These are phyloP conservation scores for Ascidia mentula DNA, from an alignment of 23 tunicate species.

Conservation along the genomic window DNA sequence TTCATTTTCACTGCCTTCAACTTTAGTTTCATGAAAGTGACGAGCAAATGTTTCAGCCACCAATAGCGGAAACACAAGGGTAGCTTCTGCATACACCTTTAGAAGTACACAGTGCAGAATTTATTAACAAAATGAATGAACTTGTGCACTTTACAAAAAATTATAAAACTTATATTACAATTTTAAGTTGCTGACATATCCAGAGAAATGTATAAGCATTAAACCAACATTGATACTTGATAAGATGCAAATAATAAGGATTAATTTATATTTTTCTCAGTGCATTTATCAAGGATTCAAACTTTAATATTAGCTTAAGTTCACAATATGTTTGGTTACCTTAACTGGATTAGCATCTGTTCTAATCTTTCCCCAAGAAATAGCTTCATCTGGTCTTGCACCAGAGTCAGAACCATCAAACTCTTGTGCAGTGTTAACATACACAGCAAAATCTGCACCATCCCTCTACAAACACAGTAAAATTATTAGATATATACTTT, in stretches of 20 bases:
- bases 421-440: constrained; percentile 94
- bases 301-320: too few species aligned
- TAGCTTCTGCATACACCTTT: constrained; percentile 86
- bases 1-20: neutral
- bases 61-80: constrained; percentile 81
- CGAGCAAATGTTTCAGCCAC: constrained; percentile 93
- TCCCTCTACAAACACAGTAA: constrained; percentile 52
- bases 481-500: neutral
- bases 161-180: too few species aligned
- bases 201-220: too few species aligned
- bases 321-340: too few species aligned
- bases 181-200: too few species aligned
- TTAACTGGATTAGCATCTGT: constrained; percentile 80
- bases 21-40: constrained; percentile 26
- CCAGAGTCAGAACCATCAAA: constrained; percentile 97
- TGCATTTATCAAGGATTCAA: too few species aligned
- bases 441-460: constrained; percentile 93
- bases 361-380: constrained; percentile 97
- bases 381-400: constrained; percentile 94
- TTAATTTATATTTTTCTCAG: too few species aligned
- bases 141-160: too few species aligned
- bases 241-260: too few species aligned
- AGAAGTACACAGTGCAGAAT: too few species aligned
- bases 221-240: too few species aligned
- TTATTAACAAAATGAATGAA: too few species aligned